phyloP scores from a whole-genome alignment of 2,797 vertebrate species.

The Pangasius macronema region DNA sequence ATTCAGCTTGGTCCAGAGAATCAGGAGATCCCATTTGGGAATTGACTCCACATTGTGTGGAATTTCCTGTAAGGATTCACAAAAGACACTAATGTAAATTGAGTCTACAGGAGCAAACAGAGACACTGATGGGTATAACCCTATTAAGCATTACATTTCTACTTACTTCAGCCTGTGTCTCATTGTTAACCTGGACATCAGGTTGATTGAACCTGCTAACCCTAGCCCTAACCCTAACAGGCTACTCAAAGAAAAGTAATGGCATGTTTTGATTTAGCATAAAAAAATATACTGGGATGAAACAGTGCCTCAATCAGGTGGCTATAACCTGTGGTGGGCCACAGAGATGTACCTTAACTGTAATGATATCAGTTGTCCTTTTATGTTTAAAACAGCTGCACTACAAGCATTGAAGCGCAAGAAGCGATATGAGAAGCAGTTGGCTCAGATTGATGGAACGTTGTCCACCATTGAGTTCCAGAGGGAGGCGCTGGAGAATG shows the following conservation, averaged over 20 bases:
- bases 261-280: not conserved
- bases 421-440: slow-evolving; percentile 96
- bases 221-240: too few relatives aligned
- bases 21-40: too few relatives aligned
- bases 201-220: not conserved
- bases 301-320: not conserved
- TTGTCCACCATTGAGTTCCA: slow-evolving; percentile 97
- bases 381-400: slow-evolving; percentile 77
- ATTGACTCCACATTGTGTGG: too few relatives aligned
- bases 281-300: not conserved
- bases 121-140: too few relatives aligned
- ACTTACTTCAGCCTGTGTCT: too few relatives aligned
- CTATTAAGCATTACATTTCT: too few relatives aligned
- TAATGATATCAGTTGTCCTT: slow-evolving; percentile 3
- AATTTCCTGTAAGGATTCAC: too few relatives aligned
- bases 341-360: not conserved
- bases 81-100: too few relatives aligned
- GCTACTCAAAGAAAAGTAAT: not conserved
- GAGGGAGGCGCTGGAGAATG: slow-evolving; percentile 95
- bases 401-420: slow-evolving; percentile 95
- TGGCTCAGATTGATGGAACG: slow-evolving; percentile 93
- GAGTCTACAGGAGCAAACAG: too few relatives aligned
- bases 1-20: too few relatives aligned
- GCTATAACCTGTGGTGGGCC: too few relatives aligned
- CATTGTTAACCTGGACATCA: not conserved